Evolutionary conservation across 1,140 invertebrate genomes (phyloP).

Genomic region (Aethina tumida): DNA sequence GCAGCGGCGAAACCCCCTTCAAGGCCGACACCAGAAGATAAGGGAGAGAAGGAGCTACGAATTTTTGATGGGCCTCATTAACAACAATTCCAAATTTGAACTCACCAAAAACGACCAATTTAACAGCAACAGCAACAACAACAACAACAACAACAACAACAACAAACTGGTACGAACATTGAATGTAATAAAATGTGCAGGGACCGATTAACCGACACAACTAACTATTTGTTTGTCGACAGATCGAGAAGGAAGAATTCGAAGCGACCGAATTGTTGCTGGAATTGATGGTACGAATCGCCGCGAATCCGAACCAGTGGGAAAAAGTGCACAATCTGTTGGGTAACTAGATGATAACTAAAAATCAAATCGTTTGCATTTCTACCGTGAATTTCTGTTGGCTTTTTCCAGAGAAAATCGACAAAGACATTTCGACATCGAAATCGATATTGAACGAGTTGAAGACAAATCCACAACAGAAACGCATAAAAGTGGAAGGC

Average conservation of each 20-base stretch:
- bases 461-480: conserved; percentile 10
- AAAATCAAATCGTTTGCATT: no score
- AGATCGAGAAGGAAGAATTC: no score
- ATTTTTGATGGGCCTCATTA: conserved; percentile 32
- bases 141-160: neutral
- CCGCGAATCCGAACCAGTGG: conserved; percentile 30
- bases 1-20: no score
- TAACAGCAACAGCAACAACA: neutral
- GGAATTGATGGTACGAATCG: conserved; percentile 30
- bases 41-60: conserved; percentile 33
- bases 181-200: neutral
- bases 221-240: no score
- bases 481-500: neutral
- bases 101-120: conserved; percentile 21
- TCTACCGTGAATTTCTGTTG: no score
- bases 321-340: conserved; percentile 27
- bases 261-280: conserved; percentile 28
- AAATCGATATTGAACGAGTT: conserved; percentile 20
- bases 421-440: conserved; percentile 22
- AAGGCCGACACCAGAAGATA: conserved; percentile 18
- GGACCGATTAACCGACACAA: no score
- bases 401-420: conserved; percentile 26
- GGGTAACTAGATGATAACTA: no score
- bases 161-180: no score
- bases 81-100: conserved; percentile 32